These are phyloP conservation scores for Busseola fusca DNA, from an alignment of 2,888 invertebrate genomes.

Conservation along the genomic window DNA sequence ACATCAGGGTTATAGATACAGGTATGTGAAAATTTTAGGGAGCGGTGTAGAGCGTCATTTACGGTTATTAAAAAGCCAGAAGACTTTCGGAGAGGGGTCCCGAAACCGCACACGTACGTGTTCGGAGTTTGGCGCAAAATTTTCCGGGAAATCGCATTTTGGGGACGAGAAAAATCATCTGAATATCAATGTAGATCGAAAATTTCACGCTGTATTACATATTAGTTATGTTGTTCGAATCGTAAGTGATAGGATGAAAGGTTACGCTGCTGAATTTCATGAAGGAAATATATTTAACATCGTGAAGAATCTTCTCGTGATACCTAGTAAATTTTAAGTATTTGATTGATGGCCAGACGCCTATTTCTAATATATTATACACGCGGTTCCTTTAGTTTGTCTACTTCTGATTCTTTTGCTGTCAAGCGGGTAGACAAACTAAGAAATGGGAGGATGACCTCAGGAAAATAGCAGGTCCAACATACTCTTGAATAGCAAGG, in stretches of 20 bases:
- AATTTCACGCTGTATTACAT: conserved; percentile 42
- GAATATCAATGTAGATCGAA: conserved; percentile 50
- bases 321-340: not conserved
- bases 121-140: conserved; percentile 54
- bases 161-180: conserved; percentile 30
- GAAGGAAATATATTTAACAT: not conserved
- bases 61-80: conserved; percentile 74
- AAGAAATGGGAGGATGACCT: too few relatives aligned
- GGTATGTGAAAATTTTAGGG: conserved; percentile 42
- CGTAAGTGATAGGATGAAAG: not conserved
- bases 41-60: conserved; percentile 64
- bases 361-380: not conserved
- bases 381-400: not conserved
- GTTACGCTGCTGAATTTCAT: not conserved
- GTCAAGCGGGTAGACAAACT: too few relatives aligned
- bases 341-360: not conserved
- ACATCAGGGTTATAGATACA: conserved; percentile 19
- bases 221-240: conserved; percentile 18
- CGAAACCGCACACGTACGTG: conserved; percentile 56
- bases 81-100: conserved; percentile 67
- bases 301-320: not conserved
- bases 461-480: too few relatives aligned
- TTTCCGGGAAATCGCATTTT: conserved; percentile 45
- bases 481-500: too few relatives aligned
- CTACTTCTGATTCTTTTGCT: too few relatives aligned